phyloP scores from a whole-genome alignment of 2,797 vertebrate species.

The Rachycentron canadum region DNA sequence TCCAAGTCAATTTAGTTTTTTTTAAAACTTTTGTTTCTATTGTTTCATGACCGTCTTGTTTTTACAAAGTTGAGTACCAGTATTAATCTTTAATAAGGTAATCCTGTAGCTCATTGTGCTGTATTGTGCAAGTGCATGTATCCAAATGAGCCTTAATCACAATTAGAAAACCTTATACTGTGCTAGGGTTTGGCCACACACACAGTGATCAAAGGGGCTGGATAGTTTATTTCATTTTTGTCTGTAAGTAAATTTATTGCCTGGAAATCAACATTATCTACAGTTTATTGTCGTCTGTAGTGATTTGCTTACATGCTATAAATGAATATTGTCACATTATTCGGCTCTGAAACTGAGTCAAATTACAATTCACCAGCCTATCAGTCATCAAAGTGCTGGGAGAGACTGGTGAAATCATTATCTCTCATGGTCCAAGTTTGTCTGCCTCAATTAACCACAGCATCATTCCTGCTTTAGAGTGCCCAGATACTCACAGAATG shows the following conservation, averaged over 20 bases:
- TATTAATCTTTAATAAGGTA: not conserved
- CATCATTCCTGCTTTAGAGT: constrained; percentile 38
- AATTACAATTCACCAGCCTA: constrained; percentile 48
- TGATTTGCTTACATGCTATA: constrained; percentile 26
- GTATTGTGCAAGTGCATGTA: too few species aligned
- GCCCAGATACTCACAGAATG: constrained; percentile 33
- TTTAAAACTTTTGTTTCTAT: not conserved
- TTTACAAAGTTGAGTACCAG: not conserved
- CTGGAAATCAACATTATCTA: constrained; percentile 31
- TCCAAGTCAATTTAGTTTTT: too few species aligned
- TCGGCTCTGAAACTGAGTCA: constrained; percentile 34
- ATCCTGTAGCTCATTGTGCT: not conserved
- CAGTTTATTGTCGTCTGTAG: constrained; percentile 22
- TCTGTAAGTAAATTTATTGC: constrained; percentile 21
- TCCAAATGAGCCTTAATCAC: too few species aligned
- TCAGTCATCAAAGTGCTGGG: constrained; percentile 41
- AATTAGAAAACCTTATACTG: not conserved
- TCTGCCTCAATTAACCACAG: constrained; percentile 53
- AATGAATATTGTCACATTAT: constrained; percentile 45
- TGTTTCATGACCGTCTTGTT: not conserved
- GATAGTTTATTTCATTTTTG: constrained; percentile 3
- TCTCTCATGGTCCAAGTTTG: constrained; percentile 48
- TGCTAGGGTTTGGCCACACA: not conserved
- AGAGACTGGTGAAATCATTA: constrained; percentile 54
- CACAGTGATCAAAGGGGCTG: not conserved